Conservation (phyloP, 2,888 invertebrate genomes). For the Caenorhabditis angaria region DNA sequence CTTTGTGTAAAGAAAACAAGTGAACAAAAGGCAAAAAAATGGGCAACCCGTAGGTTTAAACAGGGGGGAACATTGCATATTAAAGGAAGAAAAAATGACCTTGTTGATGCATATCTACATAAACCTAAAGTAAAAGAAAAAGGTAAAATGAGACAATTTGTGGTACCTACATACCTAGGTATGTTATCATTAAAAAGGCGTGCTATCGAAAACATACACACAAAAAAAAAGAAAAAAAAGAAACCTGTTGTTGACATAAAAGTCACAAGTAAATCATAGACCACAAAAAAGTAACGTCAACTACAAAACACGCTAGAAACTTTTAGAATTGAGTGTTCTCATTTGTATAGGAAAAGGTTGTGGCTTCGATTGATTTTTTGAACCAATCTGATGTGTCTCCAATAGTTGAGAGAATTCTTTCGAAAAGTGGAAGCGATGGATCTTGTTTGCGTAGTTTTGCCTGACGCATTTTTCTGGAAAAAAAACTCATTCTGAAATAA, state of each 20-base stretch:
- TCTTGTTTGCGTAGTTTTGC: constrained; percentile 15
- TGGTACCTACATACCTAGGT: not conserved
- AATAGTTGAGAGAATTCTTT: constrained; percentile 14
- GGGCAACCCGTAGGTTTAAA: not conserved
- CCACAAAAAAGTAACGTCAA: not conserved
- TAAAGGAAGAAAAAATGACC: not conserved
- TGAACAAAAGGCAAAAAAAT: not conserved
- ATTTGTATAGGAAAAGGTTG: not conserved
- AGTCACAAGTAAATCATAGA: not conserved
- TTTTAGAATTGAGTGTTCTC: not conserved
- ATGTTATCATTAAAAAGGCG: not conserved
- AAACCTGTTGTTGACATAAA: constrained; percentile 1
- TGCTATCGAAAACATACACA: not conserved
- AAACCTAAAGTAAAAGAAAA: not conserved
- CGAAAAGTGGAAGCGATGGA: constrained; percentile 16
- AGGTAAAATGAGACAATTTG: too few relatives aligned
- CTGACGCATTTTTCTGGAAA: constrained; percentile 20
- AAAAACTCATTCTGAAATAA: not conserved
- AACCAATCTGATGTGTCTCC: constrained; percentile 27
- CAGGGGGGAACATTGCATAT: not conserved
- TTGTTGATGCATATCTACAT: not conserved
- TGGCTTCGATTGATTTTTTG: not conserved
- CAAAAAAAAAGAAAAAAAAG: too few relatives aligned
- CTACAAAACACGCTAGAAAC: not conserved
- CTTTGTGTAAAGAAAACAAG: too few relatives aligned